Base-by-base conservation (phyloP, 2,797 vertebrate genomes). In the Agapornis canus region DNA sequence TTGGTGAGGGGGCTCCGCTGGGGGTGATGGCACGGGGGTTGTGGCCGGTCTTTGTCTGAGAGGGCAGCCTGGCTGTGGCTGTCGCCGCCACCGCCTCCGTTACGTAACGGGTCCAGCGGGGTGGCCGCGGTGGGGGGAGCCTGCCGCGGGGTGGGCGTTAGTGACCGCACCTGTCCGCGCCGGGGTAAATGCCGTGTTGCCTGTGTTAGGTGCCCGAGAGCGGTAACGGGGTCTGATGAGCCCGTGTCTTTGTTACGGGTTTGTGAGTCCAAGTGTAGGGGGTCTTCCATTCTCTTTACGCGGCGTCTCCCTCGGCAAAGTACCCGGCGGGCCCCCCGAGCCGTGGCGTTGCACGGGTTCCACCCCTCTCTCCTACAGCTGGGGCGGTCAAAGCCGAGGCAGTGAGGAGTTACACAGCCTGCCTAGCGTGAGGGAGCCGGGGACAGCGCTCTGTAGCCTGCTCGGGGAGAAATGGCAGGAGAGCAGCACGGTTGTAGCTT, bases 401-500 rank as follows among this genome's bases (percentile, higher is more conserved):
- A 2, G 37, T 1, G 10, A 8, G 47, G 4, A 6, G 1, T 15
- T 10, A 10, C 25, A 0, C 22, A 3, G 61, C 21, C 32, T 13
- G 25, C 5, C 57, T 13, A 39, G 16, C 5, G 23, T 2, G 22
- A 8, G 31, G 31, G 23, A 22, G 0, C 5, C 2, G 79, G 11
- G n/a, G 10, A 3, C 25, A 5, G 3, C 22, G 31, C 31, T 51
- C 25, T 5, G 0, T 6, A 3, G 42, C 10, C 1, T 0, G 20
- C 31, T 1, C 5, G 11, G 26, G 19, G 26, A 32, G 43, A 7
- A 26, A 10, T 29, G 65, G 26, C 25, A 7, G 17, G 54, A 22
- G 8, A 25, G 37, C 37, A 5, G 66, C 18, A 0, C 1, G 13
- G 6, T 5, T 19, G 17, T 1, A 2, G 40, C 39, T 5, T 22